These are phyloP conservation scores for Heliconius sara DNA, from an alignment of 2,888 invertebrate species.

Conservation along the genomic window DNA sequence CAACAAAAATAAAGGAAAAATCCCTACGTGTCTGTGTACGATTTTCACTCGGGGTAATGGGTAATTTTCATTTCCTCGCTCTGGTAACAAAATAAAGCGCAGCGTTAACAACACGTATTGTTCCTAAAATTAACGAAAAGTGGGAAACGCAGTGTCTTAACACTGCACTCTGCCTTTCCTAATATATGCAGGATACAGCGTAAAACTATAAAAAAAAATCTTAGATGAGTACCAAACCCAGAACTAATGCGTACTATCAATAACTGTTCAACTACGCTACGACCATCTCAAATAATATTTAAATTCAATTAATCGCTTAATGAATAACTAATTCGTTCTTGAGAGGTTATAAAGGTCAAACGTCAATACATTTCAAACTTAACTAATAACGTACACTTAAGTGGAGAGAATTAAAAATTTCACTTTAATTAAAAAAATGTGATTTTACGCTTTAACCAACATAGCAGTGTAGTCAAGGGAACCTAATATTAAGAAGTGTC, in stretches of 20 bases:
- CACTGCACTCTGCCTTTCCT: too few species aligned
- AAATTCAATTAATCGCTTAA: slow-evolving; percentile 19
- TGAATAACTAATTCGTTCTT: slow-evolving; percentile 22
- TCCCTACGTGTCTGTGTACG: too few species aligned
- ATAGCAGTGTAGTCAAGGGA: not conserved
- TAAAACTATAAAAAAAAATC: not conserved
- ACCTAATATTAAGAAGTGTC: not conserved
- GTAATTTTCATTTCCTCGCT: too few species aligned
- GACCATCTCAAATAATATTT: slow-evolving; percentile 4
- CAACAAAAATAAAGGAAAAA: too few species aligned
- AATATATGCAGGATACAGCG: too few species aligned
- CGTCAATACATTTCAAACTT: slow-evolving; percentile 22
- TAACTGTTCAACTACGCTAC: not conserved
- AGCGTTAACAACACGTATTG: too few species aligned
- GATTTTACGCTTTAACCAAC: not conserved
- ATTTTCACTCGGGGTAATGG: too few species aligned
- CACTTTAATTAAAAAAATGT: not conserved
- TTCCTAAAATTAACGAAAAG: too few species aligned
- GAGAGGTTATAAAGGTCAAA: slow-evolving; percentile 19
- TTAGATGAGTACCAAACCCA: not conserved
- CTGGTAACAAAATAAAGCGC: too few species aligned
- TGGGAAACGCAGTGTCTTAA: too few species aligned
- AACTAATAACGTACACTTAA: slow-evolving; percentile 11
- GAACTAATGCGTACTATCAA: not conserved
- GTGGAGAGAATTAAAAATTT: not conserved